Evolutionary conservation across 2,113 vertebrate genomes (phyloP), one percentile per base, ranked within the genome.

Genomic region (Ptilonorhynchus violaceus): DNA sequence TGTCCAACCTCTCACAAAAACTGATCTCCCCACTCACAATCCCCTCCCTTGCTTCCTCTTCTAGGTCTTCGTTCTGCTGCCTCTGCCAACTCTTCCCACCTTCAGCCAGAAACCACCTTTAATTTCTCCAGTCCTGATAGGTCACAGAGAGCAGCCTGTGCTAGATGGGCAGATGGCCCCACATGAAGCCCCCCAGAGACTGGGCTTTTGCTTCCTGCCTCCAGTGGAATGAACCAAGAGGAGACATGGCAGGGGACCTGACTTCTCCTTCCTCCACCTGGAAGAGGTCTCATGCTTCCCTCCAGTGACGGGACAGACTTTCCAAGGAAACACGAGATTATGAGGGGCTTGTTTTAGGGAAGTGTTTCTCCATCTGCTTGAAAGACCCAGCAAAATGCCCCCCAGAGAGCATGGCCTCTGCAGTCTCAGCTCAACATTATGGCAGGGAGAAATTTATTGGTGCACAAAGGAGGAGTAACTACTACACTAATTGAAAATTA

Each of bases 351-450:
- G 25, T 31, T 79, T 67, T 31, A 66, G 39, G 24, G 42, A 46
- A 15, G 3, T 50, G 14, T 56, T 83, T 52, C 58, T 60, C 62
- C 44, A 18, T 59, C 72, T 58, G 19, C 15, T 59, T 2, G 0
- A 16, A 77, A 24, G 18, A 83, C 6, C 18, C 67, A 80, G 64
- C 11, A 87, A 84, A 93, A 78, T 46, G 8, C 4, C 6, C 31
- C 28, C 10, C 56, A 1, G 49, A 49, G 4, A 68, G 6, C 0
- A 0, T 22, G n/a, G 70, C 23, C 15, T 10, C 53, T 8, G 31
- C 59, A 86, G 33, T 20, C 19, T 35, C 41, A 49, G 64, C 28
- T 68, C 56, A 82, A 20, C 35, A 31, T 31, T 59, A 31, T 3
- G 11, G 11, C 59, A 52, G 27, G 60, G 41, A 88, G 68, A 69